Conservation (phyloP, 2,888 invertebrate species). For the Leptogaster cylindrica region DNA sequence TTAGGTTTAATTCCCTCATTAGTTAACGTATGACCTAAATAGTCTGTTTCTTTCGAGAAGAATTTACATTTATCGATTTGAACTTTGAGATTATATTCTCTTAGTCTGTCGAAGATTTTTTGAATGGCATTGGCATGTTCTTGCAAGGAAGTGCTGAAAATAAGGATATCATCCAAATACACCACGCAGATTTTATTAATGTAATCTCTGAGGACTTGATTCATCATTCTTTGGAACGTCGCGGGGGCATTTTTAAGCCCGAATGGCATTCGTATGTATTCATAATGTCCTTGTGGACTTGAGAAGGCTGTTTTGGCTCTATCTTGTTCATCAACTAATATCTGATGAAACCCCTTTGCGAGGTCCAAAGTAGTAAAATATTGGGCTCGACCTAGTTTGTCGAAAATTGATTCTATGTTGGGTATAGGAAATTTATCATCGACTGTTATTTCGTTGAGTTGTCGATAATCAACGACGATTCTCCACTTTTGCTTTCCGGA, state of each 20-base stretch:
- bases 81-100: too few relatives aligned
- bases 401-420: constrained; percentile 40
- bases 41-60: constrained; percentile 1
- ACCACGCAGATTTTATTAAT: constrained; percentile 51
- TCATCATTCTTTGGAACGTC: constrained; percentile 49
- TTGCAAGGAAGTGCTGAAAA: constrained; percentile 43
- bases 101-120: too few relatives aligned
- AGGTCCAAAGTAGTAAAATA: constrained; percentile 42
- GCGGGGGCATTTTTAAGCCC: constrained; percentile 40
- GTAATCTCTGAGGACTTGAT: constrained; percentile 49
- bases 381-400: constrained; percentile 39
- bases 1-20: constrained; percentile 10
- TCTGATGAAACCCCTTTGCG: constrained; percentile 45
- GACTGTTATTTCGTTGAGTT: constrained; percentile 18
- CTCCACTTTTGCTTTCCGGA: constrained; percentile 41
- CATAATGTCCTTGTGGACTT: constrained; percentile 40
- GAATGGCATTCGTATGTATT: constrained; percentile 33
- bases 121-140: too few relatives aligned
- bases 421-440: constrained; percentile 45
- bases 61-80: constrained; percentile 1
- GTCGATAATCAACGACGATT: constrained; percentile 21
- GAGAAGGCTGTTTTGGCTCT: constrained; percentile 38
- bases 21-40: constrained; percentile 4
- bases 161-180: constrained; percentile 52
- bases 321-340: constrained; percentile 39